Evolutionary conservation across 2,113 vertebrate species (phyloP), one percentile per base, ranked within the genome.

Genomic region (Stigmatopora nigra): DNA sequence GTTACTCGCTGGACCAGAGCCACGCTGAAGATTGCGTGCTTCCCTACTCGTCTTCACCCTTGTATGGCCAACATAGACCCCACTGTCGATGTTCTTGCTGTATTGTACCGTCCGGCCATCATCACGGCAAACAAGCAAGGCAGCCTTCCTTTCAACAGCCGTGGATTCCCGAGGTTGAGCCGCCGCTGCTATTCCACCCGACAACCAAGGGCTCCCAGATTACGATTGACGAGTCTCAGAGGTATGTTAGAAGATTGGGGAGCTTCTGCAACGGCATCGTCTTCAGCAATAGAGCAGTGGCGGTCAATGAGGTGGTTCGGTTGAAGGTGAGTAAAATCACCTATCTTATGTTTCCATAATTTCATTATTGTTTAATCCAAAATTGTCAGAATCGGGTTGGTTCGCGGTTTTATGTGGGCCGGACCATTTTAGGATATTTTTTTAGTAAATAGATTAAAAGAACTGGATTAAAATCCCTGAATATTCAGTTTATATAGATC

Each of bases 241-340:
- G 93, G 81, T 91, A 87, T 0, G 97, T 96, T 78, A 98, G 94
- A 87, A 92, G 97, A 80, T 94, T 94, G 84, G 94, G 92, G 76
- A 98, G 96, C 86, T 99, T 99, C 90, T 99, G 97, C 80, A 98
- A 99, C 0, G 96, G 92, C 85, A 98, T 98, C 77, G 98, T 95
- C 75, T 99, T 99, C 90, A 95, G 93, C 78, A 96, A 98, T 90
- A 91, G 97, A 47, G 92, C 94, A 0, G 91, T 96, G 1, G 91
- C 94, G 73, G 88, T 96, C 73, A 95, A 96, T 0, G 97, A 99
- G 75, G 95, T 98, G 88, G 92, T 99, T 77, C 91, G 94, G 63
- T 90, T 99, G 68, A 96, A 97, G 94, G 96, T 22, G 55, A 66
- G 64, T 10, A 16, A 14, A 20, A 35, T 31, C 16, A n/a, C 8